phyloP scores from a whole-genome alignment of 2,888 invertebrate species.

The Diadegma fenestrale region DNA sequence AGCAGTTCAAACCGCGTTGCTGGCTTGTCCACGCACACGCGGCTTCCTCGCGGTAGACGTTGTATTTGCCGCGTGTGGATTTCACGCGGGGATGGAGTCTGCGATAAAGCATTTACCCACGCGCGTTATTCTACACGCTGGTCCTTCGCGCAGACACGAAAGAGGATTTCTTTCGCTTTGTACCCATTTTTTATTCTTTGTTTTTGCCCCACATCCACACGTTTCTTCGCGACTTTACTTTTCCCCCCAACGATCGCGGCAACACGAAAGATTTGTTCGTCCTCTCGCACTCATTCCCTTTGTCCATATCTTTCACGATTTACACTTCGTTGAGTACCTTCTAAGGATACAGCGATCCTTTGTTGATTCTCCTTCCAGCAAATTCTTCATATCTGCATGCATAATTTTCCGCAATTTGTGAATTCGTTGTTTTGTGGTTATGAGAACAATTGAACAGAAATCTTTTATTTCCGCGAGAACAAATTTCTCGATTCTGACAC shows the following conservation, averaged over 20 bases:
- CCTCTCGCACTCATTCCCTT: slow-evolving; percentile 7
- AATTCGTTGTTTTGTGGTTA: not conserved
- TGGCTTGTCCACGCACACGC: slow-evolving; percentile 44
- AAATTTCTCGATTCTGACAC: not conserved
- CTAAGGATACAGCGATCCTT: not conserved
- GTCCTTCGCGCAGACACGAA: slow-evolving; percentile 41
- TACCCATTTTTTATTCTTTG: not conserved
- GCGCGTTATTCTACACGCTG: slow-evolving; percentile 75
- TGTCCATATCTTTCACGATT: not conserved
- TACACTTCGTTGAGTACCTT: not conserved
- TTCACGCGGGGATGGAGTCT: slow-evolving; percentile 73
- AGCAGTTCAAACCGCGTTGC: slow-evolving; percentile 28
- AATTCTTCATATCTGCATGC: not conserved
- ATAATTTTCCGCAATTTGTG: not conserved
- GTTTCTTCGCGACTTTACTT: slow-evolving; percentile 10
- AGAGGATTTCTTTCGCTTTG: slow-evolving; percentile 41
- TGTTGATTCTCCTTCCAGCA: not conserved
- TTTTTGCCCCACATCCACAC: slow-evolving; percentile 7
- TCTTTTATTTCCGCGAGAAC: not conserved
- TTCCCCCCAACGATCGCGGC: slow-evolving; percentile 13
- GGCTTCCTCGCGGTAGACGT: slow-evolving; percentile 25
- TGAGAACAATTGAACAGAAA: not conserved
- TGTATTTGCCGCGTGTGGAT: slow-evolving; percentile 52
- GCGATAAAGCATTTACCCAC: slow-evolving; percentile 82
- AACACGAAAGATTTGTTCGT: slow-evolving; percentile 14